Evolutionary conservation across 1,140 invertebrate species (phyloP).

Genomic region (Drosophila santomea): DNA sequence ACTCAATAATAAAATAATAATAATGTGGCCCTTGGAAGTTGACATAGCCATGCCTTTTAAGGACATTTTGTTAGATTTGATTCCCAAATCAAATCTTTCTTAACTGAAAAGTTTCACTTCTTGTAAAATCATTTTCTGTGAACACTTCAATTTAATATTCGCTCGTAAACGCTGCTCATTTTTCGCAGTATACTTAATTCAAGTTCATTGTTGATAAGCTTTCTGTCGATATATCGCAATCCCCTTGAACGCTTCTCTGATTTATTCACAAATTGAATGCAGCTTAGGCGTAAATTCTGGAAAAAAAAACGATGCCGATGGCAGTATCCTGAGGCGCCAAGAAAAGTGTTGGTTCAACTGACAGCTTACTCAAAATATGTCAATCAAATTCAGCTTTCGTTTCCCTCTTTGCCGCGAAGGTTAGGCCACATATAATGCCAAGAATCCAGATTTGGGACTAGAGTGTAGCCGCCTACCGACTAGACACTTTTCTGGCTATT

Average conservation of each 20-base stretch:
- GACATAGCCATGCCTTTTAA: not conserved
- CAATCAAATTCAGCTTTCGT: conserved; percentile 56
- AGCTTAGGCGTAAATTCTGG: conserved; percentile 42
- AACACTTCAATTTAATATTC: no score
- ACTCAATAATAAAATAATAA: no score
- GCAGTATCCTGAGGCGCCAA: conserved; percentile 36
- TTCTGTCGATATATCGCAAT: conserved; percentile 16
- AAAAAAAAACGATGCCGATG: conserved; percentile 49
- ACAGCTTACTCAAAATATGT: conserved; percentile 79
- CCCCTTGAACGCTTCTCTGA: conserved; percentile 52
- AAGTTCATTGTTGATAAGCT: conserved; percentile 28
- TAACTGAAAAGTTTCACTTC: no score
- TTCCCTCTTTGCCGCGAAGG: not conserved
- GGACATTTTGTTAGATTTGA: no score
- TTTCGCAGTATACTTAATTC: conserved; percentile 28
- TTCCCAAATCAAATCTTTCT: no score
- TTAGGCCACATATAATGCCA: conserved; percentile 49
- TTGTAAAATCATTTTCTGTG: no score
- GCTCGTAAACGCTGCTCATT: conserved; percentile 26
- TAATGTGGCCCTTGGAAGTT: not conserved
- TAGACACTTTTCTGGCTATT: conserved; percentile 47
- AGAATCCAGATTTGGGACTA: conserved; percentile 20
- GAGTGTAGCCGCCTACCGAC: conserved; percentile 27
- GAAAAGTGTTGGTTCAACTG: conserved; percentile 56
- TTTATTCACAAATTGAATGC: conserved; percentile 63